phyloP scores from a whole-genome alignment of 2,888 invertebrate species.

The Sympetrum striolatum region DNA sequence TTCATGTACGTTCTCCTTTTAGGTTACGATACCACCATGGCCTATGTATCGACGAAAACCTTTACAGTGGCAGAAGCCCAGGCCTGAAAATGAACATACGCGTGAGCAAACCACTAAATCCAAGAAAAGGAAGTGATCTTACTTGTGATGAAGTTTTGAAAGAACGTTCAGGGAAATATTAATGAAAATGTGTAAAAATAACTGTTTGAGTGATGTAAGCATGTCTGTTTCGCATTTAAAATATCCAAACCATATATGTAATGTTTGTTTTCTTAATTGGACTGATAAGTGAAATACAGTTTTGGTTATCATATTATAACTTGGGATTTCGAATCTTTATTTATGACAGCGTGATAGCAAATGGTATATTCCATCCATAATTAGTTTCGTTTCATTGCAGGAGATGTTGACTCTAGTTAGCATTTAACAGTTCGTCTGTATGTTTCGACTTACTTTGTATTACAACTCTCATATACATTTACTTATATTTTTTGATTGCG shows the following conservation, averaged over 20 bases:
- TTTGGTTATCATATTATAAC: not conserved
- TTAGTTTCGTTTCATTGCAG: no score
- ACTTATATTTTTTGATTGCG: no score
- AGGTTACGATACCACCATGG: conserved; percentile 95
- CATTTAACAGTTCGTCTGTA: no score
- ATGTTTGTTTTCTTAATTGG: not conserved
- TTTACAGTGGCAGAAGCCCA: conserved; percentile 87
- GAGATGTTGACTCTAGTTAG: no score
- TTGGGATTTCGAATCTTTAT: no score
- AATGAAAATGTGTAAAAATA: not conserved
- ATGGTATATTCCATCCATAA: no score
- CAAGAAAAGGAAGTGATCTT: conserved; percentile 62
- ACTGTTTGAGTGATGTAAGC: not conserved
- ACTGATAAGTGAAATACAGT: not conserved
- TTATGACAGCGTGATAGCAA: no score
- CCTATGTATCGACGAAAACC: conserved; percentile 90
- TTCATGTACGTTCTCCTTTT: conserved; percentile 51
- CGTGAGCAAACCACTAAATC: conserved; percentile 55
- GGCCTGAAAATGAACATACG: conserved; percentile 57
- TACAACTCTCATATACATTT: no score
- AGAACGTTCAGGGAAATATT: not conserved
- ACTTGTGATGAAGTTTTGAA: not conserved
- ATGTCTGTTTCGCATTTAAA: conserved; percentile 10
- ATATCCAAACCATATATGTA: not conserved
- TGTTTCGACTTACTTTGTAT: no score